A percentile compares a stretch with the other conserved stretches of the same genome.
Conservation (phyloP, 2,797 vertebrate species). For the Zalophus californianus region DNA sequence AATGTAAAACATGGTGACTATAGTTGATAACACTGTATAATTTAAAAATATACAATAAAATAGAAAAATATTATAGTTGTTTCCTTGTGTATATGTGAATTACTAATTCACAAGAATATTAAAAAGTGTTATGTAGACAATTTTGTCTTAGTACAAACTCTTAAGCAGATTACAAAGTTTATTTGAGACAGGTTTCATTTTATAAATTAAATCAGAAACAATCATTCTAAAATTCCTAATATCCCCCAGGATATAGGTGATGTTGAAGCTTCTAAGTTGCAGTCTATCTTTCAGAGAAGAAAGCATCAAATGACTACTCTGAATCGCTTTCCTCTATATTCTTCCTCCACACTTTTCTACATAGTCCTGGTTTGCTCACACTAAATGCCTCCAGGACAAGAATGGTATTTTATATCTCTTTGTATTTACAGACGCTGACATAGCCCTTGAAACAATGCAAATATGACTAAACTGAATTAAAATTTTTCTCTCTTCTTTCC, state of each 20-base stretch:
- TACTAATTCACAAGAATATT: constrained; percentile 57
- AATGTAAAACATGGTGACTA: background rate
- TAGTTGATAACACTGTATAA: background rate
- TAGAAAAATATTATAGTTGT: background rate
- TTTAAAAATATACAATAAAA: background rate
- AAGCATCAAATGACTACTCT: background rate
- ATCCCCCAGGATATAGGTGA: background rate
- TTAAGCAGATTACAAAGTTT: background rate
- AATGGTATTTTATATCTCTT: background rate
- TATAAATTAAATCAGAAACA: background rate
- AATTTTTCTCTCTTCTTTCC: background rate
- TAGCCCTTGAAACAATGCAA: background rate
- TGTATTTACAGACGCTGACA: background rate
- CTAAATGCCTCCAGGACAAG: background rate
- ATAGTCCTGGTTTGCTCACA: background rate
- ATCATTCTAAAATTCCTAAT: background rate
- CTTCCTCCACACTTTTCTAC: background rate
- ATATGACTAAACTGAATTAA: background rate
- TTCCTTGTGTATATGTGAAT: background rate
- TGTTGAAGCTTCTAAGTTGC: background rate
- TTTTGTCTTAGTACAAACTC: background rate
- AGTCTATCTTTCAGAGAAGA: background rate
- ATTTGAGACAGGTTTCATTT: background rate
- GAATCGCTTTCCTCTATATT: background rate
- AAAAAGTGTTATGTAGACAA: background rate